Conservation (phyloP, 2,113 vertebrate species). For the rabbit (Oryctolagus cuniculus) region mOryCun1.1 NC_091435.1:143325001-143325500, state of each 20-base stretch:
- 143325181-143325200: not conserved
- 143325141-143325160: not conserved
- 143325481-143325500: not conserved
- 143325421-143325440: not conserved
- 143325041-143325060: not conserved
- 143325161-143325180: not conserved
- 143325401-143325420: not conserved
- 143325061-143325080: not conserved
- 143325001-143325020: not conserved
- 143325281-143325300: not conserved
- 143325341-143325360: conserved; percentile 44
- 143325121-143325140: not conserved
- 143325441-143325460: not conserved
- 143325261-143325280: not conserved
- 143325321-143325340: conserved; percentile 3
- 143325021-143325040: not conserved
- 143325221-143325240: rapidly evolving
- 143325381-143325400: not conserved
- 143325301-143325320: not conserved
- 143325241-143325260: not conserved
- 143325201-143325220: not conserved
- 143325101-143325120: rapidly evolving
- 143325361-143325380: conserved; percentile 14
- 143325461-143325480: not conserved
- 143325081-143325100: not conserved